Evolutionary conservation across 2,888 invertebrate species (phyloP), one percentile per base, ranked within the genome.

Genomic region (Pterostichus niger): DNA sequence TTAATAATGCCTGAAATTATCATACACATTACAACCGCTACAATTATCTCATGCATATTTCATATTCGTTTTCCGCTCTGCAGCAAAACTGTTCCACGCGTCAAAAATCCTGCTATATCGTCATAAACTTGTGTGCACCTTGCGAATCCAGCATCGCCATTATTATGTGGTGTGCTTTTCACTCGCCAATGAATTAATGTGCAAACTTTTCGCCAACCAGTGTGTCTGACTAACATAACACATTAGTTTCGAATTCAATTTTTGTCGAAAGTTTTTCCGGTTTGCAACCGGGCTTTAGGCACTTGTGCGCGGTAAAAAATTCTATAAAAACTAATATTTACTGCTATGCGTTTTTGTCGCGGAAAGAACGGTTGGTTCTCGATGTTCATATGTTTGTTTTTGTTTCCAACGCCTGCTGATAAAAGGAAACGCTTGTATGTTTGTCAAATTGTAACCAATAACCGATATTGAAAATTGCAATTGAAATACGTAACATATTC

Each of bases 141-240:
- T 15, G 54, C 15, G 54, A n/a, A 54, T 54, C 54, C 54, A n/a
- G 54, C 9, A 54, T 54, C 40, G 40, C 9, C 54, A 54, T 54
- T 64, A 64, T 64, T 3, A 64, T 64, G 64, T 73, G 77, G 56
- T 77, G 31, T 56, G 56, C 73, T 17, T 44, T 73, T 49, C 46
- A 73, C 24, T 73, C 35, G 13, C 40, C 33, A 33, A 77, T 77
- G 56, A 77, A 77, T 77, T 54, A 77, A 77, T 77, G 77, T 56
- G 56, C 35, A 56, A 77, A 77, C 56, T 77, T 56, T 77, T 13
- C 52, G 24, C 40, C 24, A 24, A 73, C 73, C 73, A 73, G 46
- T 46, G 49, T 73, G 73, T 73, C 73, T 73, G 73, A 77, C 77
- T 77, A 77, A 56, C 77, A 56, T 77, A 77, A 35, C 15, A 77